A percentile compares a stretch with the other conserved stretches of the same genome.
Conservation (phyloP, 2,797 vertebrate genomes). For the Crenuchus spilurus region DNA sequence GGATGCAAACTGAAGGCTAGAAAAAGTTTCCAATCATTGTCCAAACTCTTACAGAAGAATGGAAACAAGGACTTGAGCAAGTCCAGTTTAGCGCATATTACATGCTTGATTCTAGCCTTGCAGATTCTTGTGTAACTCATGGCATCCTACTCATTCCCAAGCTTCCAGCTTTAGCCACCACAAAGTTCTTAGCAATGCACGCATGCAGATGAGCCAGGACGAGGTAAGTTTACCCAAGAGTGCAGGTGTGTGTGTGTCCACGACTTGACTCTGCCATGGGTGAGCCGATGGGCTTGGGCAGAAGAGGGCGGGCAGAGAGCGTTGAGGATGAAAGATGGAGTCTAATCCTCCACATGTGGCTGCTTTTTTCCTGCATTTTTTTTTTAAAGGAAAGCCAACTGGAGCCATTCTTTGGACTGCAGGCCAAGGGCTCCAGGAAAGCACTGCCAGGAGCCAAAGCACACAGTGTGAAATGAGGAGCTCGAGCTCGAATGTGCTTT, state of each 20-base stretch:
- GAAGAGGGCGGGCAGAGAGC: slow-evolving; percentile 77
- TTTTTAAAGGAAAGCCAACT: slow-evolving; percentile 81
- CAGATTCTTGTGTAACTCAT: slow-evolving; percentile 27
- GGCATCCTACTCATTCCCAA: slow-evolving; percentile 17
- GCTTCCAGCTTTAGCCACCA: neutral
- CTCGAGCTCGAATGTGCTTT: slow-evolving; percentile 87
- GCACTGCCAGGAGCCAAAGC: slow-evolving; percentile 83
- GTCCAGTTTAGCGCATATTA: slow-evolving; percentile 11
- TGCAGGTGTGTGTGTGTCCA: slow-evolving; percentile 57
- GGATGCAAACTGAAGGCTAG: slow-evolving; percentile 3
- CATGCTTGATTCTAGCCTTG: neutral
- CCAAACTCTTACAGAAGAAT: slow-evolving; percentile 19
- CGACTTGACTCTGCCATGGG: slow-evolving; percentile 52
- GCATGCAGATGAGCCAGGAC: slow-evolving; percentile 34
- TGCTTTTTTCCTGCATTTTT: slow-evolving; percentile 55
- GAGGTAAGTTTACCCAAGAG: slow-evolving; percentile 41
- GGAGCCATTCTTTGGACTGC: slow-evolving; percentile 81
- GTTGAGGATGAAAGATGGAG: slow-evolving; percentile 82
- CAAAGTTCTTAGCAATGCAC: slow-evolving; percentile 33
- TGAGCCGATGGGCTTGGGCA: slow-evolving; percentile 66
- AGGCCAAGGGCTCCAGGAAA: slow-evolving; percentile 84
- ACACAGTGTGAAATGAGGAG: slow-evolving; percentile 89
- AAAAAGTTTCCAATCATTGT: neutral
- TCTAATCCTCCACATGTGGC: slow-evolving; percentile 86
- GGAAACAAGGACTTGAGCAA: slow-evolving; percentile 32